phyloP scores from a whole-genome alignment of 2,797 vertebrate species.

The Corythornis leucogaster region DNA sequence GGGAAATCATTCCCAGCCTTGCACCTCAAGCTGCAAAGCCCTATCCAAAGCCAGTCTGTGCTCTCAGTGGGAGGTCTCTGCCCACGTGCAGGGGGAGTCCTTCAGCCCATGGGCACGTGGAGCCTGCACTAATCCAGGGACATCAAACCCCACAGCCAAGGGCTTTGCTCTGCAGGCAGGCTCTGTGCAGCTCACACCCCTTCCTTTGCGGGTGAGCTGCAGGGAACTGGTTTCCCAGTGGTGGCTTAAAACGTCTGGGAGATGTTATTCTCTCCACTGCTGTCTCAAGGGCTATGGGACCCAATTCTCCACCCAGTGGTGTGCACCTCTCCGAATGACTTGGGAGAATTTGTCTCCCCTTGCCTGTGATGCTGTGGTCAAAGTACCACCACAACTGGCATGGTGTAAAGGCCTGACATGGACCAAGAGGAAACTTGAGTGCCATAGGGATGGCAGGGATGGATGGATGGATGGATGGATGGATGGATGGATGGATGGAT shows the following conservation, averaged over 20 bases:
- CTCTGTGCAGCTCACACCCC: background rate
- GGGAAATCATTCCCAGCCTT: background rate
- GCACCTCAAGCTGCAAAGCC: background rate
- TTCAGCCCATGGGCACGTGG: fast-evolving
- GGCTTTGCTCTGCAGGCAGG: background rate
- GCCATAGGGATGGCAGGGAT: background rate
- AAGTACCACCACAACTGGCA: background rate
- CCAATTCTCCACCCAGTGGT: background rate
- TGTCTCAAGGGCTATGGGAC: background rate
- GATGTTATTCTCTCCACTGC: background rate
- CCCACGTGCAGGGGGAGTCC: fast-evolving
- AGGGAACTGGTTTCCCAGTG: background rate
- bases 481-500: background rate
- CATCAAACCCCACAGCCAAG: background rate
- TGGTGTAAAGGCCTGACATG: background rate
- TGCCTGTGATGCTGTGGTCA: background rate
- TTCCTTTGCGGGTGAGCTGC: background rate
- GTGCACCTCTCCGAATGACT: background rate
- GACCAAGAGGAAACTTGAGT: background rate
- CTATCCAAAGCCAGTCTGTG: background rate
- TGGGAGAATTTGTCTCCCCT: background rate
- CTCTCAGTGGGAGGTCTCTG: background rate
- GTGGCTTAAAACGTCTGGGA: background rate
- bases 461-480: background rate
- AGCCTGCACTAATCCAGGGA: background rate